Base-by-base conservation (phyloP, 2,888 invertebrate genomes). In the Melanchra persicariae region DNA sequence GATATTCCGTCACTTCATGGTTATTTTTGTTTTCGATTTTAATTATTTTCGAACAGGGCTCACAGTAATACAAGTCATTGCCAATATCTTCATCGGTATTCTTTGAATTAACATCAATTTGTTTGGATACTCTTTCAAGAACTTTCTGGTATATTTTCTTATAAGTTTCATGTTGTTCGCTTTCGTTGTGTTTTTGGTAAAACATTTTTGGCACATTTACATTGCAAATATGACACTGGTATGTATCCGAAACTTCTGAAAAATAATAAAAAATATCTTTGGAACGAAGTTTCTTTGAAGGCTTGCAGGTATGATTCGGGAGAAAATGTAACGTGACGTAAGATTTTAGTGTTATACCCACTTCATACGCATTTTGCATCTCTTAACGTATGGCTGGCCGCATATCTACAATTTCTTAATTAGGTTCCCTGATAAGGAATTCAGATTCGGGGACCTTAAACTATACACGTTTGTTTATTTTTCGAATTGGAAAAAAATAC, bases 161-260 rank as follows among this genome's bases (percentile, higher is more conserved):
- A 9, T 70, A 83, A 10, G 71, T 82, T 40, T 82, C 74, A 61
- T 91, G 92, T 76, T 84, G 88, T 1, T 55, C 22, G 4, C 57
- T 57, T 8, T 15, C 15, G 57, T 57, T 22, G 8, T 57, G 57
- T 57, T 7, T 8, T 3, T 22, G 15, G n/a, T 37, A 15, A 37
- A 15, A 57, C n/a, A 1, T 22, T 15, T 1, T 57, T 22, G 57
- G 57, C 22, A 57, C 22, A 37, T 17, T 22, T 7, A 57, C 1
- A 22, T 57, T 57, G 37, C 57, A 92, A 26, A 91, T 87, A 52
- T 89, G 78, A 63, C 90, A 90, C 0, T 6, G 68, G 10, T 81
- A 80, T 3, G 74, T 84, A 24, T 83, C 70, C 9, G 63, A 61
- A 15, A 64, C 37, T 52, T 75, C 83, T 83, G 78, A 15, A 82